A percentile compares a stretch with the other conserved stretches of the same genome.
These are phyloP conservation scores for Heteromormyrus szaboi DNA, from an alignment of 2,797 vertebrate genomes.

Conservation along the genomic window DNA sequence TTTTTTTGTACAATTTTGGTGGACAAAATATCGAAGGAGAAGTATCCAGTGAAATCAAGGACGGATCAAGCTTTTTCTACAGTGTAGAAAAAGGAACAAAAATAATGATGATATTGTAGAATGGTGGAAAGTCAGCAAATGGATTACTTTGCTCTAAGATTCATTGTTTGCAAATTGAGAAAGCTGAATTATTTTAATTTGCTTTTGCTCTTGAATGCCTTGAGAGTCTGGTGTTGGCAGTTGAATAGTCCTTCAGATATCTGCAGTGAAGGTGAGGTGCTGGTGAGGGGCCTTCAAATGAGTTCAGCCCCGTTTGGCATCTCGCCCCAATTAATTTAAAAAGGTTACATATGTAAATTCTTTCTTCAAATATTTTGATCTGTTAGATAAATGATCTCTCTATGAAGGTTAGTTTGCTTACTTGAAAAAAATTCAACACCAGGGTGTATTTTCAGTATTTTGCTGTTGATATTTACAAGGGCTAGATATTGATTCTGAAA, in stretches of 20 bases:
- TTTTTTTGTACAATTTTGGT: background rate
- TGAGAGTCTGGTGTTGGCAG: background rate
- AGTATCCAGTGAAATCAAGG: background rate
- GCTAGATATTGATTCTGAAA: background rate
- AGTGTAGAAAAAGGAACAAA: background rate
- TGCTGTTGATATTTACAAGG: background rate
- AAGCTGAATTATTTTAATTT: background rate
- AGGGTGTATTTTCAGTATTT: background rate
- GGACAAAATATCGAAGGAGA: background rate
- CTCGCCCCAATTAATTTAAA: background rate
- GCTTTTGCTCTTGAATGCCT: background rate
- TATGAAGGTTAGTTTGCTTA: background rate
- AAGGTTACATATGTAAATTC: background rate
- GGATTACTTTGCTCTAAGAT: background rate
- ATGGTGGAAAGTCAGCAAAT: background rate
- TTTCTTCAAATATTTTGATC: background rate
- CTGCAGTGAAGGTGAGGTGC: slow-evolving; percentile 34
- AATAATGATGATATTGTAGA: background rate
- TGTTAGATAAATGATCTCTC: background rate
- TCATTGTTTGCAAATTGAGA: background rate
- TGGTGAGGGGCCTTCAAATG: slow-evolving; percentile 30
- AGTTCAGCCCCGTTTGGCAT: slow-evolving; percentile 12
- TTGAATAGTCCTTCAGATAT: background rate
- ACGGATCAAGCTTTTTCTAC: background rate
- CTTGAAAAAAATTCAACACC: background rate